Percentiles rank a stretch among this genome's conserved stretches.
Evolutionary conservation across 2,113 vertebrate genomes (phyloP).

Genomic region (Geococcyx californianus): DNA sequence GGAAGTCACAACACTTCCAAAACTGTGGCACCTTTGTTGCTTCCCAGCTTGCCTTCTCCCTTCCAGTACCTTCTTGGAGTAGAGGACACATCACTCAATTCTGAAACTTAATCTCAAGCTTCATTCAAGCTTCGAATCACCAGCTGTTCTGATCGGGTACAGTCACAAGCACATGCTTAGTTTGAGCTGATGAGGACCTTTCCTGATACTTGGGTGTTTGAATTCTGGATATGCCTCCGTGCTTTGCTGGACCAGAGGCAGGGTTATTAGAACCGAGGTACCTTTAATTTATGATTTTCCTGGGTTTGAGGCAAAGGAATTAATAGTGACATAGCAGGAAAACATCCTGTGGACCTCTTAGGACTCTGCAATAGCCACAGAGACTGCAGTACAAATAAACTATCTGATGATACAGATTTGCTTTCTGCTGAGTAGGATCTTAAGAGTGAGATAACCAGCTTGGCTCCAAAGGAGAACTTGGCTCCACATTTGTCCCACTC

Average conservation of each 20-base stretch:
- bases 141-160: background rate
- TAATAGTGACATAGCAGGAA: background rate
- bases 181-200: background rate
- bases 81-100: background rate
- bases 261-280: background rate
- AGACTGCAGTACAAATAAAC: conserved; percentile 25
- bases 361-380: background rate
- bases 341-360: background rate
- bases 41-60: background rate
- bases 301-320: background rate
- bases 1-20: background rate
- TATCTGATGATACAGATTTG: background rate
- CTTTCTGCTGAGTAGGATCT: conserved; percentile 46
- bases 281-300: background rate
- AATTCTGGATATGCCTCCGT: background rate
- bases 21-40: background rate
- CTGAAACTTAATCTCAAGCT: background rate
- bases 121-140: background rate
- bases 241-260: background rate
- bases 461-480: background rate
- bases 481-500: conserved; percentile 33
- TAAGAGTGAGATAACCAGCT: conserved; percentile 14
- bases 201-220: background rate
- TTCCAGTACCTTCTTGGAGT: background rate
- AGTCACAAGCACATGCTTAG: background rate